Evolutionary conservation across 2,888 invertebrate species (phyloP).

Genomic region (Halocaridina rubra): DNA sequence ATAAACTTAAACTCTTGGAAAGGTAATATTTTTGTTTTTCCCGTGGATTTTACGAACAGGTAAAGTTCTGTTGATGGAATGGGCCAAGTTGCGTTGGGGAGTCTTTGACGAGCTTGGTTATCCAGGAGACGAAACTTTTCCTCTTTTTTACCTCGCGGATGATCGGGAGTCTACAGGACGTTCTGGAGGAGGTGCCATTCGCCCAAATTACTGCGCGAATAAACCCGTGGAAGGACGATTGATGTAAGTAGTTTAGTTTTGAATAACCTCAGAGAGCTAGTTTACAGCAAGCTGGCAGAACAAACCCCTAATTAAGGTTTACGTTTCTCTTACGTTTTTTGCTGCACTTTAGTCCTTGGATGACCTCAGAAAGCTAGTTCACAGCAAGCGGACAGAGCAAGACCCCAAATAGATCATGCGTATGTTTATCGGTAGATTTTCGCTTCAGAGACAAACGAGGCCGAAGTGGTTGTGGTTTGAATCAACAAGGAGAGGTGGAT

Average conservation of each 20-base stretch:
- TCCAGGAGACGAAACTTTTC: constrained; percentile 34
- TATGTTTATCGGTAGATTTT: too few relatives aligned
- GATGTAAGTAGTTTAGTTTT: too few relatives aligned
- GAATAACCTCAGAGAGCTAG: too few relatives aligned
- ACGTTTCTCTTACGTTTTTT: too few relatives aligned
- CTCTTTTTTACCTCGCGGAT: constrained; percentile 17
- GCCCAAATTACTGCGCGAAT: constrained; percentile 27
- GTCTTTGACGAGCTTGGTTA: constrained; percentile 47
- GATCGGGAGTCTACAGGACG: neutral
- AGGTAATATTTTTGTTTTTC: neutral
- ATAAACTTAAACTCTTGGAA: too few relatives aligned
- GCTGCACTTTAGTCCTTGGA: too few relatives aligned
- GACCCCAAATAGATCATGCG: too few relatives aligned
- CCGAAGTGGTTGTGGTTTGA: neutral
- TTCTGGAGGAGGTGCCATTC: neutral
- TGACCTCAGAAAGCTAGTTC: too few relatives aligned
- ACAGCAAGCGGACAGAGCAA: too few relatives aligned
- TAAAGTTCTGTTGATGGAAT: constrained; percentile 37
- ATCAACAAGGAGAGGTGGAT: constrained; percentile 5
- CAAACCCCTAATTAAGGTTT: too few relatives aligned
- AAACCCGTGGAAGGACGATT: constrained; percentile 11
- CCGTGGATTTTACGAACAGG: neutral
- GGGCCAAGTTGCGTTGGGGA: constrained; percentile 45
- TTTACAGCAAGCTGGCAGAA: too few relatives aligned
- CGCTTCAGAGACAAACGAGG: constrained; percentile 26